phyloP scores from a whole-genome alignment of 2,113 vertebrate genomes.

The Phainopepla nitens region DNA sequence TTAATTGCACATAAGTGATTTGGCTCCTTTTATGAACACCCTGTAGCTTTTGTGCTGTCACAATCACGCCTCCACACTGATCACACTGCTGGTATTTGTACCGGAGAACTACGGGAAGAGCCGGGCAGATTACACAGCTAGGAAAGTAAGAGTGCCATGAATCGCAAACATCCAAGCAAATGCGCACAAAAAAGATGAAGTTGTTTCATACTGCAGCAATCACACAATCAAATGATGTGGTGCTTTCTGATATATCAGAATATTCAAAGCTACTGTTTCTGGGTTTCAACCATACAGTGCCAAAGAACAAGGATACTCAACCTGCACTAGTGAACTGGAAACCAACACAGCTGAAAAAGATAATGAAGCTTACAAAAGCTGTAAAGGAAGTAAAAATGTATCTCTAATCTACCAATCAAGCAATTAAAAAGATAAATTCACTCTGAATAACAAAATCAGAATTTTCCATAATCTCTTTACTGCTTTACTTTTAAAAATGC shows the following conservation, averaged over 20 bases:
- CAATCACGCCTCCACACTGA: background rate
- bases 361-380: background rate
- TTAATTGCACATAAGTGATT: conserved; percentile 3
- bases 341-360: background rate
- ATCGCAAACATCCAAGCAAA: background rate
- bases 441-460: background rate
- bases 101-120: rapidly evolving
- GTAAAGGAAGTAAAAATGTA: background rate
- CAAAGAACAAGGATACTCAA: background rate
- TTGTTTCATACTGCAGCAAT: background rate
- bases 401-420: background rate
- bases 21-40: background rate
- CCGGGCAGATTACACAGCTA: background rate
- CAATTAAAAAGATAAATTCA: background rate
- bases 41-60: background rate
- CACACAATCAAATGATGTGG: background rate
- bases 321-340: background rate
- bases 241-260: background rate
- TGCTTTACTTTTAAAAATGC: background rate
- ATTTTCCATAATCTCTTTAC: background rate
- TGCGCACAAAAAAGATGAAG: background rate
- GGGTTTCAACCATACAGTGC: background rate
- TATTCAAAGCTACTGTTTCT: background rate
- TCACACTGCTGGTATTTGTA: background rate
- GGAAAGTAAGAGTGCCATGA: background rate